Evolutionary conservation across 1,140 invertebrate species (phyloP), one percentile per base, ranked within the genome.

Genomic region (Diploscapter pachys): DNA sequence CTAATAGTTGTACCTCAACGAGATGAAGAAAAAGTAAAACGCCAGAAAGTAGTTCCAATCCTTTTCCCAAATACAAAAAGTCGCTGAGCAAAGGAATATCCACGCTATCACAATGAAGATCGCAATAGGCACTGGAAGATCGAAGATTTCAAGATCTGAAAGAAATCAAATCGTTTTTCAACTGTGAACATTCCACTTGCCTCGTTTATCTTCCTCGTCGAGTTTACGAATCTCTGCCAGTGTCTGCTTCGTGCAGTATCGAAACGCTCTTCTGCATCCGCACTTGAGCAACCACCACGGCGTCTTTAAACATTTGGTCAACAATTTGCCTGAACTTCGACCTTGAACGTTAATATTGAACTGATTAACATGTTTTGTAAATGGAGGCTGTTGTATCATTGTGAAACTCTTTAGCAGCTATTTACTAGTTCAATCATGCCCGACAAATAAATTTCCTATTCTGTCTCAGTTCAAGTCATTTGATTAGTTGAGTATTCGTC

Each of bases 1-100:
- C 8, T 48, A 50, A 64, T 64, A 48, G 56, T 68, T 52, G 13
- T 52, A 80, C 79, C 79, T 81, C 48, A 81, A 67, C 2, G 81
- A 94, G 78, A 95, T 93, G 83, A 95, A 95, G 6, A 95, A 92
- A 81, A 95, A 95, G 83, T 96, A 96, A 83, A 95, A 95, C 0
- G 93, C 91, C 74, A 93, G 91, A 75, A 94, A 91, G 81, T 93
- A 91, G 2, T 88, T 87, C 93, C 93, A 96, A 0, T 89, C 87
- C 8, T 77, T 51, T 81, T 94, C 92, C 89, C 91, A 92, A 5
- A 82, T 54, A 49, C 80, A 82, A 55, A 83, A 83, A 4, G 80
- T 82, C 2, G 78, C 80, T 3, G 81, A 81, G 61, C 77, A 83
- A 55, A 82, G 54, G 50, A 78, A 73, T 53, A 82, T 83, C 81